These are phyloP conservation scores for Cassiopea xamachana DNA, from an alignment of 30 jellyfish, hydroid and myxozoan genomes.

Conservation along the genomic window DNA sequence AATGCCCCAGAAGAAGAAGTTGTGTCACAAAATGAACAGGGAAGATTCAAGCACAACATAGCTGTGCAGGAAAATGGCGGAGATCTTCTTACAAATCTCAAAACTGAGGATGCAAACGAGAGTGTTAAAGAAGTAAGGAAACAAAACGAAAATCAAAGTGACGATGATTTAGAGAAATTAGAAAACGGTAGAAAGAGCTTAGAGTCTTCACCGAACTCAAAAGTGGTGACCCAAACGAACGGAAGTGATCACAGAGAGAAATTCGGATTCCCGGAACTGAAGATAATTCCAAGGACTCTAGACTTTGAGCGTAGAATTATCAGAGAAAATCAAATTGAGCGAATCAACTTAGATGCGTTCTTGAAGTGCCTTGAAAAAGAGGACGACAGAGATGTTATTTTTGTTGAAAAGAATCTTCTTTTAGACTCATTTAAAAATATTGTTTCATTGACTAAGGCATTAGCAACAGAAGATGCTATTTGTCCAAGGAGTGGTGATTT, in stretches of 20 bases:
- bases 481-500: conserved; percentile 42
- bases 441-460: conserved; percentile 22
- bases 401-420: conserved; percentile 55
- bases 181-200: not conserved
- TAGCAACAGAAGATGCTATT: conserved; percentile 35
- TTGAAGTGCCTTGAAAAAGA: conserved; percentile 26
- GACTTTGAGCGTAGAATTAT: conserved; percentile 51
- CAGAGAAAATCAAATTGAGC: conserved; percentile 32
- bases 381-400: conserved; percentile 48
- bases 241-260: conserved; percentile 8
- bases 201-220: not conserved
- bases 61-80: not conserved
- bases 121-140: not conserved
- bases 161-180: not conserved
- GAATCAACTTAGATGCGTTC: conserved; percentile 51
- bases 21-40: not conserved
- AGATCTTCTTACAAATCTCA: not conserved
- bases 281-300: conserved; percentile 42
- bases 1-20: conserved; percentile 1
- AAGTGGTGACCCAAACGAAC: not conserved
- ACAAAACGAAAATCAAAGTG: not conserved
- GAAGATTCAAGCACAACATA: not conserved
- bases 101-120: not conserved
- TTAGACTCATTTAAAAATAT: conserved; percentile 26
- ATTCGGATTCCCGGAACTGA: conserved; percentile 51